Evolutionary conservation across 1,140 invertebrate species (phyloP).

Genomic region (Adelges cooleyi): DNA sequence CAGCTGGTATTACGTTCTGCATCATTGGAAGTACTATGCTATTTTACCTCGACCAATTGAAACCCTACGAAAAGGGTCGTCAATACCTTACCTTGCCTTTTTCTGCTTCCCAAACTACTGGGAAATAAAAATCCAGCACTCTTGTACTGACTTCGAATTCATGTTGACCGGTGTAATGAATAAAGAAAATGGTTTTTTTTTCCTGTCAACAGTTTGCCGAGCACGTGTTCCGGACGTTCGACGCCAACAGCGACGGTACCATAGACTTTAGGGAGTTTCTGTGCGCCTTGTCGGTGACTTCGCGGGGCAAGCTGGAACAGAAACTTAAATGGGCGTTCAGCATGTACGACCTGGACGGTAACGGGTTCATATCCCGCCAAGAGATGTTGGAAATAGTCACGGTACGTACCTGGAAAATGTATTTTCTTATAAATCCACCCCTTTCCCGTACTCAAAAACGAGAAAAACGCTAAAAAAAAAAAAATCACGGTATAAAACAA

Average conservation of each 20-base stretch:
- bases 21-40: too few species aligned
- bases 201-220: conserved; percentile 77
- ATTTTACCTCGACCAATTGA: too few species aligned
- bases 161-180: too few species aligned
- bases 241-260: conserved; percentile 92
- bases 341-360: conserved; percentile 92
- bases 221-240: conserved; percentile 96
- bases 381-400: conserved; percentile 96
- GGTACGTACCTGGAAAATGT: conserved; percentile 56
- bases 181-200: too few species aligned
- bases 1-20: too few species aligned
- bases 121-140: not conserved
- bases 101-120: not conserved
- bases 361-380: conserved; percentile 86
- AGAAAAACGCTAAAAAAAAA: too few species aligned
- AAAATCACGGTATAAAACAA: too few species aligned
- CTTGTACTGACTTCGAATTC: too few species aligned
- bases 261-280: conserved; percentile 98
- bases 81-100: too few species aligned
- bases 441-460: too few species aligned
- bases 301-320: conserved; percentile 89
- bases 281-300: conserved; percentile 89
- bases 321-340: conserved; percentile 97
- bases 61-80: too few species aligned
- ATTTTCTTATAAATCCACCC: not conserved